Evolutionary conservation across 2,888 invertebrate species (phyloP).

Genomic region (Philopedon plagiatum): DNA sequence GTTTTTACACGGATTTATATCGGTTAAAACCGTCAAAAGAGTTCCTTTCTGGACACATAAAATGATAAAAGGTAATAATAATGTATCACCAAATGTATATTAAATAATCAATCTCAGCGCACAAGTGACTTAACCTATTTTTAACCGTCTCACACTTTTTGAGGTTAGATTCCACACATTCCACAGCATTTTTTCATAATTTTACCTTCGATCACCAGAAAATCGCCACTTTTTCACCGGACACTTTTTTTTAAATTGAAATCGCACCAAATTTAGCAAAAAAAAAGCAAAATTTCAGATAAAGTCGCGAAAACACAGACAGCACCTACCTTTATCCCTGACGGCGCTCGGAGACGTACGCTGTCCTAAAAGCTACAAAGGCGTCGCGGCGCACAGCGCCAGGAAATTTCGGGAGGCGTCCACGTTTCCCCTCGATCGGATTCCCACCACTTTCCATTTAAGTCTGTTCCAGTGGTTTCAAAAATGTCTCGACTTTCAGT

Average conservation of each 20-base stretch:
- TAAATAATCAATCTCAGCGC: constrained; percentile 10
- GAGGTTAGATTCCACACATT: constrained; percentile 44
- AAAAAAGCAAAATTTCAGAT: constrained; percentile 11
- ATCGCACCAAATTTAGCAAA: constrained; percentile 7
- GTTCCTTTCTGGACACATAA: too few species aligned
- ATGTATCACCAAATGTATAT: neutral
- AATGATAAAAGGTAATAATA: neutral
- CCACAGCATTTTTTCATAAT: constrained; percentile 7
- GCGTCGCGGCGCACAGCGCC: constrained; percentile 64
- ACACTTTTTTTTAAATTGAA: constrained; percentile 1
- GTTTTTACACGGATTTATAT: too few species aligned
- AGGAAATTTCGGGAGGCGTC: constrained; percentile 43
- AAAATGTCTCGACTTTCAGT: constrained; percentile 13
- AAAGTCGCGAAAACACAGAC: constrained; percentile 33
- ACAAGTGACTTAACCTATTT: constrained; percentile 35
- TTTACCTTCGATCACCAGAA: constrained; percentile 17
- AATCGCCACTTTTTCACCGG: constrained; percentile 26
- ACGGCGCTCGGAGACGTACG: constrained; percentile 67
- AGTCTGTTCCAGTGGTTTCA: constrained; percentile 44
- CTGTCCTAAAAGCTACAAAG: constrained; percentile 68
- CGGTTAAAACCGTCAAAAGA: too few species aligned
- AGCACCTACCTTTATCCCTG: constrained; percentile 65
- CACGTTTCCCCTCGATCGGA: constrained; percentile 31
- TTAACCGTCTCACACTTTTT: constrained; percentile 22
- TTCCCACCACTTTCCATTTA: constrained; percentile 35